A percentile compares a stretch with the other conserved stretches of the same genome.
These are phyloP conservation scores for Julus scanicus DNA, from an alignment of 2,888 invertebrate genomes.

Conservation along the genomic window DNA sequence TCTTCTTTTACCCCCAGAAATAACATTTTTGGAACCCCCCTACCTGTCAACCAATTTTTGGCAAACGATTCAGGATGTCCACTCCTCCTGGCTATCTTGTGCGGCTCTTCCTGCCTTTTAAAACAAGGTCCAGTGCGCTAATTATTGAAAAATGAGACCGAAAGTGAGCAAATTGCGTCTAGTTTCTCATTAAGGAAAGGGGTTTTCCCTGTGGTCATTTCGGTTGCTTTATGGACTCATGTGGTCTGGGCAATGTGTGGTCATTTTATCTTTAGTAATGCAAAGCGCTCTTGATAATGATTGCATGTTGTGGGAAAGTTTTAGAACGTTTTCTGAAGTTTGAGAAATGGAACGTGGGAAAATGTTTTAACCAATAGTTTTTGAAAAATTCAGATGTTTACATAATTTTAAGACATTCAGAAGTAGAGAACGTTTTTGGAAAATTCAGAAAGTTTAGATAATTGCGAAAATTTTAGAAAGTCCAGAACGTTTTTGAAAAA, in stretches of 20 bases:
- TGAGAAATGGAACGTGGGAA: too few relatives aligned
- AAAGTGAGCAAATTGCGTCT: not conserved
- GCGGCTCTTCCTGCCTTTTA: not conserved
- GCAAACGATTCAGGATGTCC: not conserved
- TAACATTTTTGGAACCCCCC: not conserved
- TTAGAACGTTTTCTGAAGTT: too few relatives aligned
- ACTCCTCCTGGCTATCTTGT: not conserved
- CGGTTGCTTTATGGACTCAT: not conserved
- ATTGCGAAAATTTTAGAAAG: too few relatives aligned
- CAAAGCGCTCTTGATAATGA: too few relatives aligned
- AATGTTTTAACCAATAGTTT: too few relatives aligned
- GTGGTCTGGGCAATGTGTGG: not conserved
- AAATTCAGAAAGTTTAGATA: too few relatives aligned
- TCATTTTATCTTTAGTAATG: too few relatives aligned
- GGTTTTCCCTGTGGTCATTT: not conserved
- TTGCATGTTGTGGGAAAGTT: too few relatives aligned
- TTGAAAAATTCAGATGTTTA: too few relatives aligned
- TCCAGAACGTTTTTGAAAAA: too few relatives aligned
- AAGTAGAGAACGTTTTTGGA: too few relatives aligned
- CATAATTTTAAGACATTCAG: too few relatives aligned
- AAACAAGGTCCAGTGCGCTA: not conserved
- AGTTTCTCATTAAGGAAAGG: not conserved
- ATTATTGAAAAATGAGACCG: not conserved
- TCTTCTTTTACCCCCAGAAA: not conserved
- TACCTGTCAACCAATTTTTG: not conserved